Conservation (phyloP, 2,113 vertebrate genomes). For the Hystrix brachyura region DNA sequence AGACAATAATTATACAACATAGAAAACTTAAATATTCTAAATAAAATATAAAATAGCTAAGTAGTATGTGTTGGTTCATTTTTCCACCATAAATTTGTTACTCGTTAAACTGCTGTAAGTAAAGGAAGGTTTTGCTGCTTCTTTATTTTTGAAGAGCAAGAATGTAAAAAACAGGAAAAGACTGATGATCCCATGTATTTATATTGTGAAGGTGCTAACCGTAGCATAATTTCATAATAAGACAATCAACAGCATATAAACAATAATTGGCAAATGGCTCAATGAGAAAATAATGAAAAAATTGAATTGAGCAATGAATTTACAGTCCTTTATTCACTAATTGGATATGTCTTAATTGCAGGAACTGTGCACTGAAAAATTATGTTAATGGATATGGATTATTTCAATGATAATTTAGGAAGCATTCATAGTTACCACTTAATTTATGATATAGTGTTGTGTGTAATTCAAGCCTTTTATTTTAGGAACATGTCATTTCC, state of each 20-base stretch:
- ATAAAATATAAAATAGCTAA: constrained; percentile 22
- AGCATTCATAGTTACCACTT: neutral
- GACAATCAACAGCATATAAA: constrained; percentile 47
- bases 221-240: constrained; percentile 18
- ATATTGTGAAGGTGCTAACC: constrained; percentile 9
- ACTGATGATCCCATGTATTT: neutral
- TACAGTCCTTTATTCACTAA: constrained; percentile 41
- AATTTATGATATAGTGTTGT: neutral
- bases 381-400: constrained; percentile 27
- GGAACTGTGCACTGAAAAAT: constrained; percentile 51
- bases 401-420: constrained; percentile 63
- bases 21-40: neutral
- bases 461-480: constrained; percentile 16
- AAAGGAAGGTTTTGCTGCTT: neutral
- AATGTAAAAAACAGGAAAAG: neutral
- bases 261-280: constrained; percentile 66
- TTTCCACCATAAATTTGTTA: neutral
- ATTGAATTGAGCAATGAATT: constrained; percentile 65
- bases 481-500: constrained; percentile 26
- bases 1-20: neutral
- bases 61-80: neutral
- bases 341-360: constrained; percentile 67
- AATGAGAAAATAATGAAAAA: constrained; percentile 58
- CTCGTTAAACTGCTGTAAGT: neutral
- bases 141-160: constrained; percentile 19